These are phyloP conservation scores for Pterocles burchelli DNA, from an alignment of 2,113 vertebrate genomes.

Conservation along the genomic window DNA sequence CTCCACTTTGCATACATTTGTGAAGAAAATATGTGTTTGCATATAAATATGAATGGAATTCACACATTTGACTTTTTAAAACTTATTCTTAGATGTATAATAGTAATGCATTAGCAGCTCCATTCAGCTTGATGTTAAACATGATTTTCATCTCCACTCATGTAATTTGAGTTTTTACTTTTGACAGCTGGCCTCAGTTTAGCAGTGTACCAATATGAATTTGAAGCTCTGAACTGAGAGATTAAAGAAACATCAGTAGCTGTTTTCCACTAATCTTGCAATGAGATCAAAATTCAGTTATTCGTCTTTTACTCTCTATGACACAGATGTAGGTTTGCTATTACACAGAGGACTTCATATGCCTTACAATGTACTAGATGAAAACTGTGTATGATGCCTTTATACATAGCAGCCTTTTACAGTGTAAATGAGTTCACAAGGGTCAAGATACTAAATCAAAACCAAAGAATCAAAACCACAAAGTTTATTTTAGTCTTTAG, in stretches of 20 bases:
- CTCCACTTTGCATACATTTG: neutral
- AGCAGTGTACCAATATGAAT: neutral
- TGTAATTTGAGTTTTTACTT: conserved; percentile 17
- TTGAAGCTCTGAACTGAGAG: neutral
- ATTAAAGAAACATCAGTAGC: neutral
- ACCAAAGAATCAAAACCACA: neutral
- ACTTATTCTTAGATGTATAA: neutral
- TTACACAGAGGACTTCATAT: neutral
- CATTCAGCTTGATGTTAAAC: neutral
- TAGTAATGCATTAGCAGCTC: neutral
- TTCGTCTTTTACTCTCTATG: neutral
- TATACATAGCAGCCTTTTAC: neutral
- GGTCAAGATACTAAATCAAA: neutral
- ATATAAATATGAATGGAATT: neutral
- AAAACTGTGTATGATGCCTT: neutral
- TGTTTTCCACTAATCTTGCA: neutral
- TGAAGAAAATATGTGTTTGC: neutral
- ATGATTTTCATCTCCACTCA: neutral
- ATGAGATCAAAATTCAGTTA: neutral
- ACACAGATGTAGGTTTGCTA: neutral
- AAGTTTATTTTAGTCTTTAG: neutral
- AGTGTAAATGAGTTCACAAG: neutral
- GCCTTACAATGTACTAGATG: neutral
- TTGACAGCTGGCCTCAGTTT: conserved; percentile 18
- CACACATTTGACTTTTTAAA: neutral